phyloP scores from a whole-genome alignment of 2,797 vertebrate species.

The Arnoldichthys spilopterus region DNA sequence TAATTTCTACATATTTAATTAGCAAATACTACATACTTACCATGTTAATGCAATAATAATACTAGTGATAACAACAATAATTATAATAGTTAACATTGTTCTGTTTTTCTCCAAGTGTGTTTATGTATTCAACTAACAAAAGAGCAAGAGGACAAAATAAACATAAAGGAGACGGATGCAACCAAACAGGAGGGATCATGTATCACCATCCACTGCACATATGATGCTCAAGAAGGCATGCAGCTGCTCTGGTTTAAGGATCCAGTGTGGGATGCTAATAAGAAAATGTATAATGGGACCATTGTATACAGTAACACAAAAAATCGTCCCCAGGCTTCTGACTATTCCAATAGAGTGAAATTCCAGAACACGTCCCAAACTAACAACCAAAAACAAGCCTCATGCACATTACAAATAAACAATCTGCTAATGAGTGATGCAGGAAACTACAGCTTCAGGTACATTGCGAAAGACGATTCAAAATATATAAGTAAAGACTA shows the following conservation, averaged over 20 bases:
- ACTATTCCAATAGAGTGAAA: conserved; percentile 56
- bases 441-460: conserved; percentile 65
- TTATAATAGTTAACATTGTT: background rate
- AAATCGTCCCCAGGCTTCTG: rapidly evolving
- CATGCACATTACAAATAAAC: conserved; percentile 61
- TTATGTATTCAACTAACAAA: background rate
- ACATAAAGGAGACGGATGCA: rapidly evolving
- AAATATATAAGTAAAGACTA: rapidly evolving
- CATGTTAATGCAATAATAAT: background rate
- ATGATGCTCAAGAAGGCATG: rapidly evolving
- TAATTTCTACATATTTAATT: no score
- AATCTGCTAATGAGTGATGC: conserved; percentile 63
- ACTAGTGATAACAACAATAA: background rate
- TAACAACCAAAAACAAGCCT: rapidly evolving
- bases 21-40: background rate
- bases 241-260: conserved; percentile 72
- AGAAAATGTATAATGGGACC: rapidly evolving
- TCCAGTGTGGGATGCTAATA: rapidly evolving
- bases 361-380: rapidly evolving
- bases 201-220: conserved; percentile 53
- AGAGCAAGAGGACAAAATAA: rapidly evolving
- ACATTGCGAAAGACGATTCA: rapidly evolving
- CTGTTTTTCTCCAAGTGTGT: conserved; percentile 29
- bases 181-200: conserved; percentile 66
- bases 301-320: conserved; percentile 50